phyloP scores from a whole-genome alignment of 2,888 invertebrate genomes.

The Helleia helle region DNA sequence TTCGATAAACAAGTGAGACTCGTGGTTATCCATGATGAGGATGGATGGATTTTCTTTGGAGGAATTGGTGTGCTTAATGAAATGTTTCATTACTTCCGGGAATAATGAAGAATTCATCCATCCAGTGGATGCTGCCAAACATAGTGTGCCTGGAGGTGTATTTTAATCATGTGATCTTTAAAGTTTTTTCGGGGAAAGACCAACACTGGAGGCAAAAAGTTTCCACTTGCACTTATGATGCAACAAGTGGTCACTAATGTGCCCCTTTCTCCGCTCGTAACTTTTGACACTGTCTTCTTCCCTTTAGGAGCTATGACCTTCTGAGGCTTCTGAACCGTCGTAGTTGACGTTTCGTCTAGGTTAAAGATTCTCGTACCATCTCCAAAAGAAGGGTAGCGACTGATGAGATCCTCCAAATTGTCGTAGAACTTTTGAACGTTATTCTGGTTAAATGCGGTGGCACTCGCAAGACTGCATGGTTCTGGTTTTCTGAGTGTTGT shows the following conservation, averaged over 20 bases:
- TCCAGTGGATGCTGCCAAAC: slow-evolving; percentile 30
- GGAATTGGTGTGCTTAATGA: slow-evolving; percentile 28
- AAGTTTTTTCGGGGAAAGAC: slow-evolving; percentile 11
- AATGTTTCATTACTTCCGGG: slow-evolving; percentile 34
- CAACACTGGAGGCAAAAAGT: slow-evolving; percentile 9
- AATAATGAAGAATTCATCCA: slow-evolving; percentile 37
- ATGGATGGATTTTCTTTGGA: slow-evolving; percentile 27
- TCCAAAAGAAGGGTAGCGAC: background rate
- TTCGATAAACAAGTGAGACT: slow-evolving; percentile 24
- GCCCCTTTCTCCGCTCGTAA: slow-evolving; percentile 21
- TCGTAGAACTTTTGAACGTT: background rate
- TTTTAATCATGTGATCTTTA: slow-evolving; percentile 26
- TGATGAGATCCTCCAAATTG: background rate
- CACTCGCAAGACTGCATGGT: background rate
- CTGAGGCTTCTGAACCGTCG: slow-evolving; percentile 11
- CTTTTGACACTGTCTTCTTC: slow-evolving; percentile 6
- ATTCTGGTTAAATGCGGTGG: background rate
- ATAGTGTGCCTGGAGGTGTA: slow-evolving; percentile 34
- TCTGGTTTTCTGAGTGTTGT: background rate
- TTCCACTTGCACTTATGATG: slow-evolving; percentile 23
- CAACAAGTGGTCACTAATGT: slow-evolving; percentile 27
- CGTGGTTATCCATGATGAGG: slow-evolving; percentile 35
- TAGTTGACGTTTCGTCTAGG: slow-evolving; percentile 11
- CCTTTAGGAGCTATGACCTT: slow-evolving; percentile 26
- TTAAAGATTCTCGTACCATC: slow-evolving; percentile 9